A percentile compares a stretch with the other conserved stretches of the same genome.
These are phyloP conservation scores for Epinephelus malabaricus DNA, from an alignment of 2,797 vertebrate species.

Conservation along the genomic window DNA sequence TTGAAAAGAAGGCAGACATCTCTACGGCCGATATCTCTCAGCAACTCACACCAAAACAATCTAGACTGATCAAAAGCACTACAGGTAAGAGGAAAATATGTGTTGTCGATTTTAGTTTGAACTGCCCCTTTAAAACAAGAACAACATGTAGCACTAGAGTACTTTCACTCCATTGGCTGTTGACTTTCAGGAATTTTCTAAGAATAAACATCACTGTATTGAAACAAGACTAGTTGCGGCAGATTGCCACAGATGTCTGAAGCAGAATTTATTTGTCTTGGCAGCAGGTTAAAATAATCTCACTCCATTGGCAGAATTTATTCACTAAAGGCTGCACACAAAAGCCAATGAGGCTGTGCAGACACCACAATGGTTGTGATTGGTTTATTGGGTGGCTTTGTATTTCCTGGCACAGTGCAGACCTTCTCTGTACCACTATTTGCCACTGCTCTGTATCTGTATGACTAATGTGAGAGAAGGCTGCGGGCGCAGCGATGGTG, in stretches of 20 bases:
- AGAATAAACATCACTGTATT: not conserved
- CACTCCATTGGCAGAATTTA: not conserved
- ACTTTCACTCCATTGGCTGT: not conserved
- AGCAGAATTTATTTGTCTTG: not conserved
- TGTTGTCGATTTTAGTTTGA: too few relatives aligned
- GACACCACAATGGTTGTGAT: not conserved
- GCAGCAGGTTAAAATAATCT: not conserved
- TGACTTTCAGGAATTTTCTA: not conserved
- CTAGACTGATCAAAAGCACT: too few relatives aligned
- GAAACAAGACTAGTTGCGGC: not conserved
- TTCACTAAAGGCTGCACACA: not conserved
- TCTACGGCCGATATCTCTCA: too few relatives aligned
- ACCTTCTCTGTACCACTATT: not conserved
- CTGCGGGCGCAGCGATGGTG: not conserved
- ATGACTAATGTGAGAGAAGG: not conserved
- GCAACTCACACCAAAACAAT: too few relatives aligned
- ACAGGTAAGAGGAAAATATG: too few relatives aligned
- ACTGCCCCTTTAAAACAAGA: not conserved
- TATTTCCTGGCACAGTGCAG: conserved; percentile 8
- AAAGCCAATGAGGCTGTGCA: not conserved
- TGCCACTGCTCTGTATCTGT: not conserved
- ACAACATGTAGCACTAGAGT: not conserved
- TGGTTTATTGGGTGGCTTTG: not conserved
- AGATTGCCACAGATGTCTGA: not conserved
- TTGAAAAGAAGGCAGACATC: too few relatives aligned